phyloP scores from a whole-genome alignment of 1,140 invertebrate species.

The Oreohelix idahoensis region DNA sequence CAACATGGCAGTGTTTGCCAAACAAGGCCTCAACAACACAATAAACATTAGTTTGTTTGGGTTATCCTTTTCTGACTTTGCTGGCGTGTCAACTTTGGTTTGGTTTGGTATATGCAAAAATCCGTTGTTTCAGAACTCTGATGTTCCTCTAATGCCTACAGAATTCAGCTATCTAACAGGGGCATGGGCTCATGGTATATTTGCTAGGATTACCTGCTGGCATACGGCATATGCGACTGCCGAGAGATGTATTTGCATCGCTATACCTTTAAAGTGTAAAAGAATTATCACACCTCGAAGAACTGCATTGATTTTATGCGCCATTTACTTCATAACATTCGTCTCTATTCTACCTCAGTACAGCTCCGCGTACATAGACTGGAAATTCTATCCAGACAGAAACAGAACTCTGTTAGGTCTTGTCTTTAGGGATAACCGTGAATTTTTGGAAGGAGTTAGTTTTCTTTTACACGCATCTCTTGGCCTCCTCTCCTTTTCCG shows the following conservation, averaged over 20 bases:
- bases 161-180: constrained; percentile 11
- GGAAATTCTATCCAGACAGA: constrained; percentile 11
- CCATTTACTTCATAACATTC: not conserved
- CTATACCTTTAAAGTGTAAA: constrained; percentile 11
- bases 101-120: constrained; percentile 19
- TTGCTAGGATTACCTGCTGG: constrained; percentile 29
- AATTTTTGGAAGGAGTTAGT: not conserved
- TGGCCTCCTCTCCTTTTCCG: not conserved
- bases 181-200: not conserved
- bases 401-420: constrained; percentile 24
- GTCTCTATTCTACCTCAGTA: not conserved
- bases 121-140: not conserved
- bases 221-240: constrained; percentile 6
- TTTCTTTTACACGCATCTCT: constrained; percentile 12
- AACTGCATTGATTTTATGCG: not conserved
- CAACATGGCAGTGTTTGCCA: constrained; percentile 7
- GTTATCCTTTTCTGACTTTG: constrained; percentile 3
- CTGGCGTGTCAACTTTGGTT: not conserved
- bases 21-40: not conserved
- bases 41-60: constrained; percentile 17
- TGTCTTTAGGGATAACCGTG: not conserved
- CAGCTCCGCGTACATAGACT: constrained; percentile 2
- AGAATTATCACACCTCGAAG: constrained; percentile 4
- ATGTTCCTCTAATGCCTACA: not conserved
- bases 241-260: constrained; percentile 19